Evolutionary conservation across 1,140 invertebrate genomes (phyloP).

Genomic region (Panulirus ornatus): DNA sequence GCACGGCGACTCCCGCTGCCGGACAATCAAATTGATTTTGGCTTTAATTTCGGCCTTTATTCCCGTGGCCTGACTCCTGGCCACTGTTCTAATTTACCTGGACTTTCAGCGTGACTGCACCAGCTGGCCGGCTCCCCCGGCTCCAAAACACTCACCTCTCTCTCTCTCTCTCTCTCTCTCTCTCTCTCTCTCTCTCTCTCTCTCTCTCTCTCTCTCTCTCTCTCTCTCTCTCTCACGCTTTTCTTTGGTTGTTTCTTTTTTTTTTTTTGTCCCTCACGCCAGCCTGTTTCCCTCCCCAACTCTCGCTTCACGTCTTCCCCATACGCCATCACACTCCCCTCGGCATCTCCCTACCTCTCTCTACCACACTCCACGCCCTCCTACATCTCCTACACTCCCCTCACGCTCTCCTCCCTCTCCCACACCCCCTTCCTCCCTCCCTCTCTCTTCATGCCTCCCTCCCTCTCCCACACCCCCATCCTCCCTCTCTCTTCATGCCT

Average conservation of each 20-base stretch:
- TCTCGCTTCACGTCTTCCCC: not conserved
- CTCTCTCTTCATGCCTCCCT: not conserved
- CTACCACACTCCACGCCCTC: not conserved
- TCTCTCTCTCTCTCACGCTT: not conserved
- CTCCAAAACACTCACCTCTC: not conserved
- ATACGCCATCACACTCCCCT: not conserved
- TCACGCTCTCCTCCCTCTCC: not conserved
- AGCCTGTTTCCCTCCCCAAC: not conserved
- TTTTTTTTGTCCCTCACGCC: not conserved
- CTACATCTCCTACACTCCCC: not conserved
- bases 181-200: not conserved
- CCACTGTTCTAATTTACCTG: not conserved
- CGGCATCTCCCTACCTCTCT: not conserved
- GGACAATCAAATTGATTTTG: not conserved
- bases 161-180: not conserved
- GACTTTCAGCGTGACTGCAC: not conserved
- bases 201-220: not conserved
- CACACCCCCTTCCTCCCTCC: not conserved
- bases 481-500: not conserved
- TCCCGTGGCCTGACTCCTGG: too few species aligned
- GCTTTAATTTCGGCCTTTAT: not conserved
- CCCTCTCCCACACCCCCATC: not conserved
- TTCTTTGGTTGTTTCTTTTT: not conserved
- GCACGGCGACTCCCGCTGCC: too few species aligned
- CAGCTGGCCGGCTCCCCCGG: not conserved